Evolutionary conservation across 2,888 invertebrate species (phyloP).

Genomic region (Andrena flavipes): DNA sequence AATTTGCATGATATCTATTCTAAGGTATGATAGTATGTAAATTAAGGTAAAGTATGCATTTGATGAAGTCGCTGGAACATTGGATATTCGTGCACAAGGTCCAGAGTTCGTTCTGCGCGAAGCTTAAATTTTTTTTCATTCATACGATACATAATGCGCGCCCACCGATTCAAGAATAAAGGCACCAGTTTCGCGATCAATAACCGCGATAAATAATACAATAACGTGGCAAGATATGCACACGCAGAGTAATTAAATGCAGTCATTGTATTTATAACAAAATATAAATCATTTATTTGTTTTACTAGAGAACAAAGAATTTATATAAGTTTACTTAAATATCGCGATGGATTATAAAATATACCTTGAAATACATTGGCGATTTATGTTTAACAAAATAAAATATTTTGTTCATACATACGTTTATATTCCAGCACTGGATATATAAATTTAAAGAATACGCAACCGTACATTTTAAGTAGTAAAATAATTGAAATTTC

Average conservation of each 20-base stretch:
- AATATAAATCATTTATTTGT: conserved; percentile 21
- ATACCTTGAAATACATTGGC: not conserved
- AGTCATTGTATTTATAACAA: conserved; percentile 18
- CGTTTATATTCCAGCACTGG: not conserved
- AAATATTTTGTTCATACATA: not conserved
- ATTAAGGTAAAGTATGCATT: conserved; percentile 20
- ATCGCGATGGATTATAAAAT: not conserved
- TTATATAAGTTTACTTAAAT: not conserved
- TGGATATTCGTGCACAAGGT: conserved; percentile 34
- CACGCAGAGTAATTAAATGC: not conserved
- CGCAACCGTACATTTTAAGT: not conserved
- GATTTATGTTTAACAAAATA: not conserved
- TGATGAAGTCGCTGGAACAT: conserved; percentile 21
- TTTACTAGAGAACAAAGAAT: not conserved
- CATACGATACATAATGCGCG: conserved; percentile 3
- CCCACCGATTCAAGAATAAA: conserved; percentile 3
- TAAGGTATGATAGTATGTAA: conserved; percentile 11
- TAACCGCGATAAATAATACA: not conserved
- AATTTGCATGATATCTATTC: conserved; percentile 14
- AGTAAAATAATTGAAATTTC: not conserved
- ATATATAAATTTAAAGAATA: not conserved
- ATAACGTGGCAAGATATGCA: not conserved
- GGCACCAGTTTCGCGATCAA: not conserved
- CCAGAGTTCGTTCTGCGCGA: conserved; percentile 22
- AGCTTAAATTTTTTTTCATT: conserved; percentile 5